A percentile compares a stretch with the other conserved stretches of the same genome.
Conservation (phyloP, 2,113 vertebrate genomes). For the Haplotaxodon microlepis region DNA sequence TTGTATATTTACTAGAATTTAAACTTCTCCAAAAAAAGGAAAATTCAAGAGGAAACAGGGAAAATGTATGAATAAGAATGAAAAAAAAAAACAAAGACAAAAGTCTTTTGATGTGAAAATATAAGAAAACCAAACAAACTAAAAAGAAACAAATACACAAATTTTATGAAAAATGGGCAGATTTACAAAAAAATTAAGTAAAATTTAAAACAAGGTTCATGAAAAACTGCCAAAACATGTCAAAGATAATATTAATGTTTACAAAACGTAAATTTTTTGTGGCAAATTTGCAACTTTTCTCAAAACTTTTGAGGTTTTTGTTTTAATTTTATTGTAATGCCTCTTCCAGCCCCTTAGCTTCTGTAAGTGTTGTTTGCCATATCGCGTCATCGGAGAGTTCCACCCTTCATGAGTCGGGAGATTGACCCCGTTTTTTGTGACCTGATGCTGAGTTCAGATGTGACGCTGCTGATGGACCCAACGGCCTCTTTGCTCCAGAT, state of each 20-base stretch:
- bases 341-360: neutral
- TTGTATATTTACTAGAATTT: neutral
- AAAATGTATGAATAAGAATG: neutral
- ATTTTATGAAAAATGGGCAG: neutral
- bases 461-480: neutral
- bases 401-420: neutral
- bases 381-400: neutral
- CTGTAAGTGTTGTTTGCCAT: neutral
- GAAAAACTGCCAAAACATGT: neutral
- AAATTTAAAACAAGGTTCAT: neutral
- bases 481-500: neutral
- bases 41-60: neutral
- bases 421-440: neutral
- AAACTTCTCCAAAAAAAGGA: neutral
- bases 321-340: fast-evolving
- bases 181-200: neutral
- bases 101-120: neutral
- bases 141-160: neutral
- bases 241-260: neutral
- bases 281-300: neutral
- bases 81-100: neutral
- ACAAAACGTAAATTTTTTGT: neutral
- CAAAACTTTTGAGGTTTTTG: fast-evolving
- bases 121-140: neutral
- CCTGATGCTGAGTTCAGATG: neutral